Conservation (phyloP, 2,113 vertebrate genomes). For the Calyptommatus sinebrachiatus region DNA sequence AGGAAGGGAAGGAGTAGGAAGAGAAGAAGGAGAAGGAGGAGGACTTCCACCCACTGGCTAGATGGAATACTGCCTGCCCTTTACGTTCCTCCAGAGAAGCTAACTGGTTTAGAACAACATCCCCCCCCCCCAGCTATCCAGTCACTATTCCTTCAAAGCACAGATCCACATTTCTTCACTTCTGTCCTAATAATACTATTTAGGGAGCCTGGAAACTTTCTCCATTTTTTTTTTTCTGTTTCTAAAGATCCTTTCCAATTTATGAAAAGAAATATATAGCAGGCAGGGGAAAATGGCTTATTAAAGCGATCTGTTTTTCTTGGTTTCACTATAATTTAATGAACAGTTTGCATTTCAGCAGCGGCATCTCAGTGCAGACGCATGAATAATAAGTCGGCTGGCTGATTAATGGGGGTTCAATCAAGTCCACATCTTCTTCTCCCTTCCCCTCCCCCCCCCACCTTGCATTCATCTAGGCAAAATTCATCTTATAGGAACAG, state of each 20-base stretch:
- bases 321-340: constrained; percentile 74
- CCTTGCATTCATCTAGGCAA: constrained; percentile 39
- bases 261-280: constrained; percentile 69
- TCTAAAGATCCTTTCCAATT: constrained; percentile 52
- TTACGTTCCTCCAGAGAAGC: no score
- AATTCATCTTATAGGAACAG: constrained; percentile 16
- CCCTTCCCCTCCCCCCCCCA: background rate
- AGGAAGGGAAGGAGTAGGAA: no score
- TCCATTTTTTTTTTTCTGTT: constrained; percentile 50
- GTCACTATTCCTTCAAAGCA: background rate
- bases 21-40: no score
- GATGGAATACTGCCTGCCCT: no score
- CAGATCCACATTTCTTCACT: constrained; percentile 38
- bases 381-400: constrained; percentile 51
- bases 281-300: constrained; percentile 76
- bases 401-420: constrained; percentile 69
- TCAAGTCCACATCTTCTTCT: constrained; percentile 19
- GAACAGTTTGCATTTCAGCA: constrained; percentile 66
- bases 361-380: constrained; percentile 65
- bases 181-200: constrained; percentile 57
- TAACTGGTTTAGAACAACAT: no score
- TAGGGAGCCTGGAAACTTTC: constrained; percentile 64
- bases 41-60: no score
- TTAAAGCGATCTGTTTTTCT: constrained; percentile 78
- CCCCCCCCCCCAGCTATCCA: no score